Base-by-base conservation (phyloP, 1,140 invertebrate species). In the Macrostomum lignano region DNA sequence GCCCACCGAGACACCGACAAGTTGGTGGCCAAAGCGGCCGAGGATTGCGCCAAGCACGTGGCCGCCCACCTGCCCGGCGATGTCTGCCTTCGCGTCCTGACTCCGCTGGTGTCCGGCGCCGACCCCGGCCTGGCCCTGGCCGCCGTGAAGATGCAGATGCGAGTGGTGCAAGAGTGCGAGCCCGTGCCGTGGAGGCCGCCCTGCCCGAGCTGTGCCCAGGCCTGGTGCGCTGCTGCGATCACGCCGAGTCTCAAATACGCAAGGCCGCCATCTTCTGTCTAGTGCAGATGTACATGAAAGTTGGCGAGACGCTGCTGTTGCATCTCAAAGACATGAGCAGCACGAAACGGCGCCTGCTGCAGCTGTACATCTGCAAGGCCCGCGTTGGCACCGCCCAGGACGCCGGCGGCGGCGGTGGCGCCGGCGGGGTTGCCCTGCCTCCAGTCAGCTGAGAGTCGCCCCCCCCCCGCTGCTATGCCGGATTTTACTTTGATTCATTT, bases 201-300 rank as follows among this genome's bases (percentile, higher is more conserved):
- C 15, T 25, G 11, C 15, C 15, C 2, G 2, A 13, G 43, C 42
- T 40, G 51, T 43, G 40, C 44, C 42, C n/a, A n/a, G n/a, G n/a
- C n/a, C n/a, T 25, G 36, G 42, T 53, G 43, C 48, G 81, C 66
- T 72, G 75, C 3, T 84, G 81, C 47, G 77, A 86, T 49, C 68
- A 73, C 48, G 54, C 64, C 13, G 74, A 84, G 50, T 81, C 74
- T 38, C 68, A 73, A 35, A 77, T 88, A 17, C 65, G 82, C 10
- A 88, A 91, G 51, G 76, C 76, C 37, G 73, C 77, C 6, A 77
- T 88, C 1, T 86, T 91, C 54, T 82, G 77, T 48, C 78, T 91
- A 68, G 82, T 91, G 2, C 73, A 76, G 20, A 67, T 86, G 35
- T 74, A 86, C 41, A 66, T 71, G 41, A 67, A 69, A 10, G 68